Evolutionary conservation across 92 coral and sea anemone species (phyloP).

Genomic region (Umimayanthus kanabou): DNA sequence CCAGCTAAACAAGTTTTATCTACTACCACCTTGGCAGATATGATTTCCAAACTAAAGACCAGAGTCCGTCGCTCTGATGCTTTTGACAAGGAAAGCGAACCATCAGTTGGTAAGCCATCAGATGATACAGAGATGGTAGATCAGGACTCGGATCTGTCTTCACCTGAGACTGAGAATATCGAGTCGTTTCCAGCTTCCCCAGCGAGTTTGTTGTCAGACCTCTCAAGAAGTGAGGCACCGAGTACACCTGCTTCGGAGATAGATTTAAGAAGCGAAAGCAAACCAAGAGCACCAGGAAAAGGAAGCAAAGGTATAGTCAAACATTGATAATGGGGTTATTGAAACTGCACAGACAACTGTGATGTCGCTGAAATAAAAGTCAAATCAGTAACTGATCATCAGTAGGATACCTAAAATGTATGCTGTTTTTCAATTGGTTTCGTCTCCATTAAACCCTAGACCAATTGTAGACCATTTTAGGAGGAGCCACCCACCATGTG

Average conservation of each 20-base stretch:
- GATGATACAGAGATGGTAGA: slow-evolving; percentile 31
- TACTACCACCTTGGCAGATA: slow-evolving; percentile 73
- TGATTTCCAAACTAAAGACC: slow-evolving; percentile 76
- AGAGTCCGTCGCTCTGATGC: slow-evolving; percentile 51
- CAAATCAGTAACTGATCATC: too few relatives aligned
- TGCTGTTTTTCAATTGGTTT: too few relatives aligned
- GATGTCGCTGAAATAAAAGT: too few relatives aligned
- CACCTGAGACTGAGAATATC: slow-evolving; percentile 62
- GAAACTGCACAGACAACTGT: too few relatives aligned
- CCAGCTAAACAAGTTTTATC: slow-evolving; percentile 54
- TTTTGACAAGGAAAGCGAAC: slow-evolving; percentile 15
- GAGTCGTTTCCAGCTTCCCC: slow-evolving; percentile 81
- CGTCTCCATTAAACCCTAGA: too few relatives aligned
- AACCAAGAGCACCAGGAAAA: slow-evolving; percentile 7
- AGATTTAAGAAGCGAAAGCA: slow-evolving; percentile 12
- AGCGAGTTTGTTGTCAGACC: slow-evolving; percentile 66
- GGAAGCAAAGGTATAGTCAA: slow-evolving; percentile 29
- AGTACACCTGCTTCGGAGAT: slow-evolving; percentile 29
- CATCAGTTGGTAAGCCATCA: slow-evolving; percentile 43
- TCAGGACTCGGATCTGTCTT: slow-evolving; percentile 55
- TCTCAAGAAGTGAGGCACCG: slow-evolving; percentile 57
- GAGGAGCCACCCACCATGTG: too few relatives aligned
- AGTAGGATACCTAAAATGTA: too few relatives aligned
- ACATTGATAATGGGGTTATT: not conserved
- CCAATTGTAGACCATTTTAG: too few relatives aligned